Conservation (phyloP, 2,888 invertebrate genomes). For the Empis stercorea region DNA sequence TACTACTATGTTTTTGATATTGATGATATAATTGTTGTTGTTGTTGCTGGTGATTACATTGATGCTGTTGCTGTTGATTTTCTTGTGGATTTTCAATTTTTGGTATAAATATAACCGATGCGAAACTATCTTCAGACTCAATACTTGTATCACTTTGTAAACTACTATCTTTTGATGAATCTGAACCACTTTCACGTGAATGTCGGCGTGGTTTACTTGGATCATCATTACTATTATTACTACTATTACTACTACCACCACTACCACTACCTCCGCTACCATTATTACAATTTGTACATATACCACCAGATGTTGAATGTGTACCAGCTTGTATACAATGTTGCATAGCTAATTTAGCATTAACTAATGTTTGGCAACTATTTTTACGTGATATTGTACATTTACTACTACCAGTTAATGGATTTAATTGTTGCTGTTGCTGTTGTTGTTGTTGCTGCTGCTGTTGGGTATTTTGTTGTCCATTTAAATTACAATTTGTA, state of each 20-base stretch:
- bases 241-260: conserved; percentile 20
- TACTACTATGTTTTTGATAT: conserved; percentile 30
- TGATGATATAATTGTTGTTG: conserved; percentile 15
- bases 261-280: conserved; percentile 17
- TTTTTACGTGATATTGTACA: neutral
- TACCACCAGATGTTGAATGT: conserved; percentile 13
- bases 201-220: conserved; percentile 51
- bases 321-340: conserved; percentile 25
- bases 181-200: conserved; percentile 78
- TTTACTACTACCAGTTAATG: conserved; percentile 4
- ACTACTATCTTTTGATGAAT: conserved; percentile 78
- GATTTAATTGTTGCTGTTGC: neutral
- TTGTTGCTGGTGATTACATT: conserved; percentile 26
- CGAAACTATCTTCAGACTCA: conserved; percentile 87
- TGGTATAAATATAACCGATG: conserved; percentile 83
- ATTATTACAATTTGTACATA: conserved; percentile 13
- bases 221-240: conserved; percentile 30
- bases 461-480: conserved; percentile 5
- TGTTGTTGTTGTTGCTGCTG: conserved; percentile 5
- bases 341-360: conserved; percentile 5
- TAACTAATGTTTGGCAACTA: conserved; percentile 2
- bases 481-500: neutral
- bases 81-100: conserved; percentile 53
- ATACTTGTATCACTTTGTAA: conserved; percentile 88
- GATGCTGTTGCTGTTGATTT: conserved; percentile 32